A percentile compares a stretch with the other conserved stretches of the same genome.
phyloP scores from a whole-genome alignment of 2,113 vertebrate genomes.

The Ceuthmochares aereus region DNA sequence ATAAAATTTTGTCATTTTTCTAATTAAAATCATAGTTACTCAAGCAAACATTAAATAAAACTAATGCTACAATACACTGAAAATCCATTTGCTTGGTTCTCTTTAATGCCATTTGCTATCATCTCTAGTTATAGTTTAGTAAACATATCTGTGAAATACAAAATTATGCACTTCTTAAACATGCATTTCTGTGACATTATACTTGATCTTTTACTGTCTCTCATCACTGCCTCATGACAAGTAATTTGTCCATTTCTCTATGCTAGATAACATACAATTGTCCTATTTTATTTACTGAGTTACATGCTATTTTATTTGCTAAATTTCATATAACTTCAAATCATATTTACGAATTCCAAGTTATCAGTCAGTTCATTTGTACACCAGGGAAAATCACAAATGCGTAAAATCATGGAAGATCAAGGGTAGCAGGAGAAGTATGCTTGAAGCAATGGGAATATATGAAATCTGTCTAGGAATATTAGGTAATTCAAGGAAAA shows the following conservation, averaged over 20 bases:
- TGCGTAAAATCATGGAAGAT: neutral
- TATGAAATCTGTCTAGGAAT: neutral
- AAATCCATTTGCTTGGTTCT: neutral
- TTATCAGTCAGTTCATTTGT: neutral
- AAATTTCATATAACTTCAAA: neutral
- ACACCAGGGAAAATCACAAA: neutral
- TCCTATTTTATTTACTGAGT: neutral
- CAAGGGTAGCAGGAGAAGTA: neutral
- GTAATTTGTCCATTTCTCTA: neutral
- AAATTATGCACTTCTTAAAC: neutral
- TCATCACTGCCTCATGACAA: neutral
- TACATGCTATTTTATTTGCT: neutral
- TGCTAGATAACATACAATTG: neutral
- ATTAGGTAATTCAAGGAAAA: neutral
- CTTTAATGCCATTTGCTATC: neutral
- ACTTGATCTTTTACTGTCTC: neutral
- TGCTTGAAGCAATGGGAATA: neutral
- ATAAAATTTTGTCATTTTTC: neutral
- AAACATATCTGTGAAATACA: neutral
- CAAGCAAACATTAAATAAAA: neutral
- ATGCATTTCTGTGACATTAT: neutral
- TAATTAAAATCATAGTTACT: neutral
- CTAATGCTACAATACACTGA: neutral
- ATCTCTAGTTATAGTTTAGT: neutral
- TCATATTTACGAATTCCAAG: neutral